phyloP scores from a whole-genome alignment of 2,113 vertebrate genomes.

The Rhipidura dahli region DNA sequence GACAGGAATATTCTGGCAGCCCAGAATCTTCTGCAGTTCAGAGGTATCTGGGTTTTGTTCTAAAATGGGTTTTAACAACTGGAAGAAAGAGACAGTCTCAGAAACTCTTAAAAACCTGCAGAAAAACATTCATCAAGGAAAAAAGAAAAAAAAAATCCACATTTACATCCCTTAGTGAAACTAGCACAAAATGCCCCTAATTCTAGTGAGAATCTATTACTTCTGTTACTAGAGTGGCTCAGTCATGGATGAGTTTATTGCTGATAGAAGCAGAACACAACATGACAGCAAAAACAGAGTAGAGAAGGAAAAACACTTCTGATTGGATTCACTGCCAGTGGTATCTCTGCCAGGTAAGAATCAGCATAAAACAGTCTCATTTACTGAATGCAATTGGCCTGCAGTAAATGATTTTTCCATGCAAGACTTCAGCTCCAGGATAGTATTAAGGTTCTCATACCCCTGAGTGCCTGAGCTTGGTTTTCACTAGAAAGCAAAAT shows the following conservation, averaged over 20 bases:
- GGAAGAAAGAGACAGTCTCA: neutral
- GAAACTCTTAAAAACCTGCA: neutral
- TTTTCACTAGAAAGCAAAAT: neutral
- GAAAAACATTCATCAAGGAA: neutral
- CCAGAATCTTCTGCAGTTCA: neutral
- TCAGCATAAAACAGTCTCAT: neutral
- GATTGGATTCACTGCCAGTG: neutral
- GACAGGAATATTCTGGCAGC: neutral
- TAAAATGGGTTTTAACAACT: neutral
- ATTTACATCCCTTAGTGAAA: neutral
- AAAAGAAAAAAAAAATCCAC: neutral
- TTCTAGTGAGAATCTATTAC: neutral
- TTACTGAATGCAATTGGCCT: neutral
- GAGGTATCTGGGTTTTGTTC: neutral
- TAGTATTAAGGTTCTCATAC: neutral
- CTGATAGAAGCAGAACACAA: neutral
- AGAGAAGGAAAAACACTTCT: neutral
- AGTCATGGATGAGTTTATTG: neutral
- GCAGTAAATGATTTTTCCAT: neutral
- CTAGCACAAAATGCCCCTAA: neutral
- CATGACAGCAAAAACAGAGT: neutral
- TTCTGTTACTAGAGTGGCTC: neutral
- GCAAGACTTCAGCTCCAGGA: neutral
- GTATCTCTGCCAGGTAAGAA: neutral
- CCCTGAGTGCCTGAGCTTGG: neutral